Conservation (phyloP, 2,797 vertebrate species). For the Myotis myotis region DNA sequence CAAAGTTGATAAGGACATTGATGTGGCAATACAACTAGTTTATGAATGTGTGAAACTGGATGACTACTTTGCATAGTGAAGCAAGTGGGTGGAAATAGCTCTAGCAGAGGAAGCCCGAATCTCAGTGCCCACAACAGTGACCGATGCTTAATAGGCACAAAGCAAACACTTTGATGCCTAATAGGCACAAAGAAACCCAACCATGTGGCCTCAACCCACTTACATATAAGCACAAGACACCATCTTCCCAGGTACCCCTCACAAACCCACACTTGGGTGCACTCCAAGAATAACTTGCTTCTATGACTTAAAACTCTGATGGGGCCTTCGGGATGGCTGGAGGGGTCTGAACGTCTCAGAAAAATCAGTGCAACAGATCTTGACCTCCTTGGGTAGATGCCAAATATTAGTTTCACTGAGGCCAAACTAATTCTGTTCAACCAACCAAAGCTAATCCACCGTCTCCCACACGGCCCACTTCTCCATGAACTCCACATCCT, state of each 20-base stretch:
- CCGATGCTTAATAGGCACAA: neutral
- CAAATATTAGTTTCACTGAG: neutral
- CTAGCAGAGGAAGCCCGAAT: neutral
- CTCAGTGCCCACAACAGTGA: neutral
- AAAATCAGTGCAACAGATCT: neutral
- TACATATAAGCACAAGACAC: neutral
- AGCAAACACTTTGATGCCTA: neutral
- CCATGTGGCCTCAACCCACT: neutral
- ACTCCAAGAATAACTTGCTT: neutral
- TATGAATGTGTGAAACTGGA: neutral
- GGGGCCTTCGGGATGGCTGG: neutral
- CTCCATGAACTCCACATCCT: neutral
- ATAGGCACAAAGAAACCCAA: neutral
- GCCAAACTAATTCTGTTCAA: too few species aligned
- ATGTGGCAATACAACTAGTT: neutral
- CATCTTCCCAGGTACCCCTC: too few species aligned
- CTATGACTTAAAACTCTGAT: neutral
- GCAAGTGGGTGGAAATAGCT: neutral
- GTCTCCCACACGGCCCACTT: neutral
- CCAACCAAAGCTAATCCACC: neutral
- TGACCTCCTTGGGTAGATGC: neutral
- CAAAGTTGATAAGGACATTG: neutral
- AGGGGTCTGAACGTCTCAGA: neutral
- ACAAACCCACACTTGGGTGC: neutral
- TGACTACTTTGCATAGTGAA: neutral